These are phyloP conservation scores for Craseonycteris thonglongyai DNA, from an alignment of 2,113 vertebrate species.

Conservation along the genomic window DNA sequence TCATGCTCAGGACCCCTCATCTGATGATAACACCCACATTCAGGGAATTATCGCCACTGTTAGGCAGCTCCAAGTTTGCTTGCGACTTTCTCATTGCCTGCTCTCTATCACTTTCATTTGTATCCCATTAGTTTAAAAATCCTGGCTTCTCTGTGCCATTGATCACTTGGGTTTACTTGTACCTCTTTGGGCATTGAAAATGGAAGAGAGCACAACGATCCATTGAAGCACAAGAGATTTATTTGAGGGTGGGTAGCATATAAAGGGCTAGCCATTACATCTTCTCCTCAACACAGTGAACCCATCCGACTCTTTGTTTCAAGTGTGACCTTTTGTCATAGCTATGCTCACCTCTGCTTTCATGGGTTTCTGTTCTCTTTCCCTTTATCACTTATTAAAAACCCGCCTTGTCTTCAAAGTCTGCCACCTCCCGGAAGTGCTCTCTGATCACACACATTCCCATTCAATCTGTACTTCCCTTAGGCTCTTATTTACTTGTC, in stretches of 20 bases:
- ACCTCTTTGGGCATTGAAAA: neutral
- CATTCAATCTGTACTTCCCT: neutral
- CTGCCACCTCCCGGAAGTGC: neutral
- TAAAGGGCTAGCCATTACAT: accelerated
- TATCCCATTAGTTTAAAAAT: neutral
- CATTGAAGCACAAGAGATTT: neutral
- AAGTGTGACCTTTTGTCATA: neutral
- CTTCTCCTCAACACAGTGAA: neutral
- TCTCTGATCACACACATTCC: neutral
- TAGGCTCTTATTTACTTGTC: neutral
- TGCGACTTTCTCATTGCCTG: neutral
- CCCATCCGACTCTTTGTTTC: neutral
- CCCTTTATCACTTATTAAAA: neutral
- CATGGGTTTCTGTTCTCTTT: neutral
- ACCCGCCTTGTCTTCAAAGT: neutral
- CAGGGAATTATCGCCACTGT: neutral
- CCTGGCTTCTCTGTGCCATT: neutral
- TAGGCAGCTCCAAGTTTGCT: neutral
- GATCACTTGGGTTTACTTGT: neutral
- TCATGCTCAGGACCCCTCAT: neutral
- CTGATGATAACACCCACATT: neutral
- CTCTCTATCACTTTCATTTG: neutral
- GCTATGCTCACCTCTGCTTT: neutral
- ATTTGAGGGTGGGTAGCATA: neutral
- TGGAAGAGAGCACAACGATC: neutral